These are phyloP conservation scores for Pomatostomus ruficeps DNA, from an alignment of 2,113 vertebrate genomes.

Conservation along the genomic window DNA sequence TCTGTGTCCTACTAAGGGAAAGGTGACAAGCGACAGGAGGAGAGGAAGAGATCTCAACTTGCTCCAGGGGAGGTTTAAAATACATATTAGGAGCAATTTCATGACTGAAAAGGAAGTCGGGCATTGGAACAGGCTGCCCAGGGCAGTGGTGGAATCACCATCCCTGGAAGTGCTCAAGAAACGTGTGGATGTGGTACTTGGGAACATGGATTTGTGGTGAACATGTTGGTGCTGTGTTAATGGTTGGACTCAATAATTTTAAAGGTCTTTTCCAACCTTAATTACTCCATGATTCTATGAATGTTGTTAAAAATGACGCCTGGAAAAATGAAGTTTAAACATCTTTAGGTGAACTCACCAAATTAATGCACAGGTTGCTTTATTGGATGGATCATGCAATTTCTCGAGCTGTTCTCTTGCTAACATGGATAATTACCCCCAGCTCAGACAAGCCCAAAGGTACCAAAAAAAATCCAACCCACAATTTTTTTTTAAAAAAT, in stretches of 20 bases:
- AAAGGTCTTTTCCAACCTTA: not conserved
- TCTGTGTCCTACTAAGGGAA: not conserved
- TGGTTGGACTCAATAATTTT: not conserved
- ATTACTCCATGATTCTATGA: not conserved
- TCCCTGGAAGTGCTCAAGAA: not conserved
- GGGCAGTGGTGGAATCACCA: not conserved
- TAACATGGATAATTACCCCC: not conserved
- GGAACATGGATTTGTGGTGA: not conserved
- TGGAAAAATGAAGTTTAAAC: not conserved
- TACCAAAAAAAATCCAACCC: not conserved
- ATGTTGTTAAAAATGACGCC: not conserved
- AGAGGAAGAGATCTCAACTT: not conserved
- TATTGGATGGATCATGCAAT: not conserved
- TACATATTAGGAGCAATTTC: not conserved
- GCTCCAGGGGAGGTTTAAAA: not conserved
- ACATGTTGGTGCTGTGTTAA: accelerated
- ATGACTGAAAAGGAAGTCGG: not conserved
- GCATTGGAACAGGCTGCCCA: not conserved
- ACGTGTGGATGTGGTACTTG: not conserved
- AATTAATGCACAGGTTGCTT: not conserved
- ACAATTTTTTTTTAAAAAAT: not conserved
- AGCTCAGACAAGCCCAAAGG: not conserved
- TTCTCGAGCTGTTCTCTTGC: not conserved
- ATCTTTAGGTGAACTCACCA: not conserved
- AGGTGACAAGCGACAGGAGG: not conserved